Evolutionary conservation across 2,797 vertebrate genomes (phyloP), one percentile per base, ranked within the genome.

Genomic region (Etheostoma perlongum): DNA sequence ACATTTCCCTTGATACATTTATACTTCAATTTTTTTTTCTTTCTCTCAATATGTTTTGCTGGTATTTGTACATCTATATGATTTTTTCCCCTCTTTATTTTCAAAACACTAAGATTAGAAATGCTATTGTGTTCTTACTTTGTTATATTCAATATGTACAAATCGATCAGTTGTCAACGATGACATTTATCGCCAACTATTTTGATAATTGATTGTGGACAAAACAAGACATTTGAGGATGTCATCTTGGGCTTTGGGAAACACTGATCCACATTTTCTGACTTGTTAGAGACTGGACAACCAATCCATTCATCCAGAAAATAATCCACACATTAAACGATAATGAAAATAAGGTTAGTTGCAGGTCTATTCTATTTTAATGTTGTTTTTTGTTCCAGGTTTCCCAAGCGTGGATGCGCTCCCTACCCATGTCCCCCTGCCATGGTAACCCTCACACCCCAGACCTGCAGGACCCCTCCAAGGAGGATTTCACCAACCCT

Each of bases 381-480:
- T 52, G 23, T 40, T 64, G 10, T n/a, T 67, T 59, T 3, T 62
- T 46, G 19, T 51, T 79, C 0, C 55, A 94, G 93, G 94, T 99
- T 78, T 99, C 97, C 0, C 95, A 95, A 0, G 97, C 97, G 0
- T 82, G 99, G 85, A 97, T 99, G 96, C 96, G 94, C 19, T 97
- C 96, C 33, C 91, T 97, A 81, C 93, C 95, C 58, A 86, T 90
- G 0, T 87, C 93, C 2, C 84, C 93, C 4, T 40, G 71, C n/a
- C 81, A 90, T 48, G 91, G 92, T 44, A 85, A 77, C 4, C 61
- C 92, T 11, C 77, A 78, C 85, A 44, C 75, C 67, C 55, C 88
- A 16, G 14, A 68, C 18, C 68, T 42, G 46, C 89, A 91, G 21
- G 84, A 77, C 2, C 60, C 54, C 12, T 25, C 59, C 5, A 54